phyloP scores from a whole-genome alignment of 2,797 vertebrate genomes.

The Denticeps clupeoides region DNA sequence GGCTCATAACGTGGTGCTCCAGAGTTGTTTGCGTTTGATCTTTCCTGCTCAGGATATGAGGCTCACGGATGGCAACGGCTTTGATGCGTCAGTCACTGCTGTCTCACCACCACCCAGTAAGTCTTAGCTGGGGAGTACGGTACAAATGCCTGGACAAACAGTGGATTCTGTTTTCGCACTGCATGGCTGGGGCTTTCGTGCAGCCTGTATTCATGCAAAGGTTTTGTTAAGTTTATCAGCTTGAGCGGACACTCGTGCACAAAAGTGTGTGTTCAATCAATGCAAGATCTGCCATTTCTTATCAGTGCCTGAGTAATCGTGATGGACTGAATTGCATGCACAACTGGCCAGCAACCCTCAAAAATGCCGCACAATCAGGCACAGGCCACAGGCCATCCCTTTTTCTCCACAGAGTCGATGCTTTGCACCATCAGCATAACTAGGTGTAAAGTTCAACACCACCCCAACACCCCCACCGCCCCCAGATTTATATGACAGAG shows the following conservation, averaged over 20 bases:
- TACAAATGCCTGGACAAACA: constrained; percentile 13
- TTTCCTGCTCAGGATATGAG: constrained; percentile 8
- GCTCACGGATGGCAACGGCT: constrained; percentile 7
- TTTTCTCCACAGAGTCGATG: too few relatives aligned
- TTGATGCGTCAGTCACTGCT: constrained; percentile 17
- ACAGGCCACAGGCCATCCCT: too few relatives aligned
- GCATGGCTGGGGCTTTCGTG: background rate
- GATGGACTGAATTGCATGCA: too few relatives aligned
- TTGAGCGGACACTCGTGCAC: background rate
- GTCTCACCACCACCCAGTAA: constrained; percentile 4
- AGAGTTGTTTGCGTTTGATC: constrained; percentile 19
- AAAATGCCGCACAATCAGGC: too few relatives aligned
- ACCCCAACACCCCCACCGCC: too few relatives aligned
- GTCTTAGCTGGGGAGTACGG: constrained; percentile 17
- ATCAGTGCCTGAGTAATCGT: too few relatives aligned
- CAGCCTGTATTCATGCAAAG: background rate
- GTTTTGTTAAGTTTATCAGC: background rate
- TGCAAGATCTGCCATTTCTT: too few relatives aligned
- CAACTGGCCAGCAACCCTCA: too few relatives aligned
- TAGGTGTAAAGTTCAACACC: too few relatives aligned
- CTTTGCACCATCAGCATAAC: too few relatives aligned
- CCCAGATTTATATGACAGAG: constrained; percentile 20
- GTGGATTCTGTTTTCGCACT: constrained; percentile 9
- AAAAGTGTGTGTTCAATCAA: too few relatives aligned
- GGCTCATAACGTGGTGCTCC: too few relatives aligned